Conservation (phyloP, 30 jellyfish, hydroid and myxozoan genomes). For the Sanderia malayensis region DNA sequence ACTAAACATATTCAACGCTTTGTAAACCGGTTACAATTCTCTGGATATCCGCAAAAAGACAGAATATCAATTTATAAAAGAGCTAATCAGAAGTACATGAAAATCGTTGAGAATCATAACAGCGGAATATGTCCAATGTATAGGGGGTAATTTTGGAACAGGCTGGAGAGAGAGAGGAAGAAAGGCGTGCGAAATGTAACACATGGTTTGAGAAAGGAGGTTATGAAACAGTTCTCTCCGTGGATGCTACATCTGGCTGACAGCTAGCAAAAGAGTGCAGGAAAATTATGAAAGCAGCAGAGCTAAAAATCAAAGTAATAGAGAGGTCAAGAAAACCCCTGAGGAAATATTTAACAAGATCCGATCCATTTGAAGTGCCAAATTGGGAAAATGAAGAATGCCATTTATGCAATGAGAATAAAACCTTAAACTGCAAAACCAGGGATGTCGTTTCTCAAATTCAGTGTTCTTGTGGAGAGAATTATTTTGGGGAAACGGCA, state of each 20-base stretch:
- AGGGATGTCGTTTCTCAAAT: constrained; percentile 51
- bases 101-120: constrained; percentile 1
- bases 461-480: too few species aligned
- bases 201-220: too few species aligned
- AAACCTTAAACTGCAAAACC: constrained; percentile 13
- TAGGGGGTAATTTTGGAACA: too few species aligned
- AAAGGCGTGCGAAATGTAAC: background rate
- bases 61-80: constrained; percentile 17
- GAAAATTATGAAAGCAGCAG: constrained; percentile 17
- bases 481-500: too few species aligned
- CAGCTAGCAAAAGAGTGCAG: constrained; percentile 27
- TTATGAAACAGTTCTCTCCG: too few species aligned
- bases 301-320: constrained; percentile 14
- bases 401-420: constrained; percentile 10
- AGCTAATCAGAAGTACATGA: constrained; percentile 10
- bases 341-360: too few species aligned
- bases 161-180: constrained; percentile 6
- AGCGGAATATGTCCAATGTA: constrained; percentile 19
- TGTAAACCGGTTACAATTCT: constrained; percentile 24
- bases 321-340: constrained; percentile 41
- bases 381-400: too few species aligned
- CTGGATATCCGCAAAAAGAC: constrained; percentile 2
- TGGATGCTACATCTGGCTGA: too few species aligned
- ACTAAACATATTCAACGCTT: constrained; percentile 24
- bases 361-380: too few species aligned